These are phyloP conservation scores for Amphiprion percula DNA, from an alignment of 2,113 vertebrate species.

Conservation along the genomic window DNA sequence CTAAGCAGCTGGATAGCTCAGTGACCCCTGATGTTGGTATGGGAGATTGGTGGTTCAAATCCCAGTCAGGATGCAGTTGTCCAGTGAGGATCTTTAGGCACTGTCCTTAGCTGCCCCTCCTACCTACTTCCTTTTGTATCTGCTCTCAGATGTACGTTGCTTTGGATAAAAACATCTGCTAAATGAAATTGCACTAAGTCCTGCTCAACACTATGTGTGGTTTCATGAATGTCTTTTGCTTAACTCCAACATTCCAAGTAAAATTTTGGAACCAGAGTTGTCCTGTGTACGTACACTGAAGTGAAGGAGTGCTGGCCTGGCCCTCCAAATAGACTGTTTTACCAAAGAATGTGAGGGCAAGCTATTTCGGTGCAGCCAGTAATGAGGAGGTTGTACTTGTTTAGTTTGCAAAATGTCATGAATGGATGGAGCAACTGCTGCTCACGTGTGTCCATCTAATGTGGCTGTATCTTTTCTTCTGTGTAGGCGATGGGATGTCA, in stretches of 20 bases:
- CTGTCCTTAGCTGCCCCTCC: no score
- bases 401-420: conserved; percentile 44
- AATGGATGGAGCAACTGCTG: conserved; percentile 33
- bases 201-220: background rate
- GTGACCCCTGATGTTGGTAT: no score
- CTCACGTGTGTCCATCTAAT: conserved; percentile 4
- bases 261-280: conserved; percentile 11
- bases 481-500: background rate
- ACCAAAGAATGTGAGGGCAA: conserved; percentile 57
- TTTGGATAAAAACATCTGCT: no score
- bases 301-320: conserved; percentile 33
- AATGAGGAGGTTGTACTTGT: conserved; percentile 61
- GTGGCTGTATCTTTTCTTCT: no score
- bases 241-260: background rate
- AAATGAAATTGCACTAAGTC: no score
- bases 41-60: no score
- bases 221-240: background rate
- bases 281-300: conserved; percentile 39
- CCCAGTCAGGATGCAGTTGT: no score
- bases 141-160: no score
- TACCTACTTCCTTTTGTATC: no score
- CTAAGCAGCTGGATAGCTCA: no score
- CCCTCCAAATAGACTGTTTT: conserved; percentile 36
- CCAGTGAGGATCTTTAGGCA: no score
- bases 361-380: conserved; percentile 61